Evolutionary conservation across 2,888 invertebrate species (phyloP).

Genomic region (Nymphalis polychloros): DNA sequence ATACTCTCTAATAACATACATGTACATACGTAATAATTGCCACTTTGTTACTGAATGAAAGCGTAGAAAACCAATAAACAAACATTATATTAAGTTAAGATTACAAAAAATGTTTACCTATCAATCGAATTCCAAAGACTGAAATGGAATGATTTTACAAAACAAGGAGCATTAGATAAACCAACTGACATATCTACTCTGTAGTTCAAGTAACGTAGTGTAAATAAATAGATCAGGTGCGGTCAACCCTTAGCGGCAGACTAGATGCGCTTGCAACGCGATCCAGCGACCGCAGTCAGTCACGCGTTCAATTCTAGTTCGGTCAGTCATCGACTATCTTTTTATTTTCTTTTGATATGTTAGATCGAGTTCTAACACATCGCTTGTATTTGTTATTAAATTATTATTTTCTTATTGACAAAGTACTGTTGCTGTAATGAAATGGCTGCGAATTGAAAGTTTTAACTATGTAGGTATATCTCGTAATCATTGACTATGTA

Average conservation of each 20-base stretch:
- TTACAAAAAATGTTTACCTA: no score
- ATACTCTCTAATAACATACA: no score
- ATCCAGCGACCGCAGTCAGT: conserved; percentile 37
- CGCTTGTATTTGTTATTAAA: no score
- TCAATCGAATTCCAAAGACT: no score
- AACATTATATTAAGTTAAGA: no score
- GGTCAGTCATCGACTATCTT: conserved; percentile 24
- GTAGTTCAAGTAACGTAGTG: conserved; percentile 1
- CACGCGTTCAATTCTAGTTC: conserved; percentile 35
- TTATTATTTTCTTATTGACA: neutral
- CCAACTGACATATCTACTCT: neutral
- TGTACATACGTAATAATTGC: no score
- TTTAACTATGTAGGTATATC: no score
- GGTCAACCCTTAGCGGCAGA: conserved; percentile 23
- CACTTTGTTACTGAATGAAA: no score
- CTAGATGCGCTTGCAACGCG: conserved; percentile 33
- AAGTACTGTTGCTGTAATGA: neutral
- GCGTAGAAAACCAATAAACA: no score
- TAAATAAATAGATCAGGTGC: conserved; percentile 16
- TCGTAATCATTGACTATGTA: no score
- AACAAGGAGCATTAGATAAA: neutral
- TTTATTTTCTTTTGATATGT: conserved; percentile 25
- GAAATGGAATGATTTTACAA: no score
- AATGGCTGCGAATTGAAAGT: no score
- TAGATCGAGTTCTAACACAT: conserved; percentile 25